These are phyloP conservation scores for Trichosurus vulpecula DNA, from an alignment of 2,797 vertebrate species.

Conservation along the genomic window DNA sequence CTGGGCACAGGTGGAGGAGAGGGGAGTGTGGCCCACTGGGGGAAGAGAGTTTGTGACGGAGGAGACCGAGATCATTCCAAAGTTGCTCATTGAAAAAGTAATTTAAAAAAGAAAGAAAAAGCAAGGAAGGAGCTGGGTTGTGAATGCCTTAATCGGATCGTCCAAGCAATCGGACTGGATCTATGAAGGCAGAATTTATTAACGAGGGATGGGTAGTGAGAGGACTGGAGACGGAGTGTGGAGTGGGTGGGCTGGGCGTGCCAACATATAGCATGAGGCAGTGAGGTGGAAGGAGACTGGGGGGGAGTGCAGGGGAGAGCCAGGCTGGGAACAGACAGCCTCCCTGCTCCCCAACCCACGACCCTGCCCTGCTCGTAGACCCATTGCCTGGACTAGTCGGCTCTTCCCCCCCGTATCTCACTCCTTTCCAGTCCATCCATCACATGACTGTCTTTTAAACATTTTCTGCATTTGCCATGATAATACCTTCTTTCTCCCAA, in stretches of 20 bases:
- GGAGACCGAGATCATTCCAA: not conserved
- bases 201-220: not conserved
- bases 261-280: not conserved
- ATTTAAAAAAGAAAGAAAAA: not conserved
- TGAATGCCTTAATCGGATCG: not conserved
- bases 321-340: too few relatives aligned
- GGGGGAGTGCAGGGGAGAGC: too few relatives aligned
- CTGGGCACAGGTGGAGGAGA: too few relatives aligned
- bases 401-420: not conserved
- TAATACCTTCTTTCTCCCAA: not conserved
- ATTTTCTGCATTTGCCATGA: not conserved
- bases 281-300: not conserved
- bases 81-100: not conserved
- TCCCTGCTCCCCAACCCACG: too few relatives aligned
- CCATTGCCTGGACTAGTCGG: too few relatives aligned
- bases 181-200: not conserved
- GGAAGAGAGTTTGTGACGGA: not conserved
- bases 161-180: not conserved
- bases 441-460: not conserved
- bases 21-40: too few relatives aligned
- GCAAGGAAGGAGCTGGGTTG: not conserved
- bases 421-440: not conserved
- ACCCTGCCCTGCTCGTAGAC: not conserved
- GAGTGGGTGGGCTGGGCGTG: not conserved
- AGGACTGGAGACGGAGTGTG: not conserved